Evolutionary conservation across 2,113 vertebrate species (phyloP), one percentile per base, ranked within the genome.

Genomic region (Argyrosomus japonicus): DNA sequence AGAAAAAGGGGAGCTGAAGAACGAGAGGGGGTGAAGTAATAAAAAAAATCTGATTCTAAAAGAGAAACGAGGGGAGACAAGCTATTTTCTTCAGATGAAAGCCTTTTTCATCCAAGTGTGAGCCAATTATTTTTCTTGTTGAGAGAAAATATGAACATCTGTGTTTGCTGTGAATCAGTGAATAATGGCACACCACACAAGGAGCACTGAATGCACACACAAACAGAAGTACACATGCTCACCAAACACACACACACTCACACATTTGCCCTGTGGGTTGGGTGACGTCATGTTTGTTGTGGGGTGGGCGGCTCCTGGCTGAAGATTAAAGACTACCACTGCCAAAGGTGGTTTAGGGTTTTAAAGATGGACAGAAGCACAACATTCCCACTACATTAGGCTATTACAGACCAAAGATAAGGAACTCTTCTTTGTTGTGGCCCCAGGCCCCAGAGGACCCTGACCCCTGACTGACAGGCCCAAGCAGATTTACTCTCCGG

Each of bases 91-190:
- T 78, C 75, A 77, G 78, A 92, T 90, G 62, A 83, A 91, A 86
- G 84, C 83, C 32, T 75, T 83, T 90, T 73, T 82, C 70, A 85
- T 84, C 61, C 25, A 64, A 88, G 75, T 86, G 67, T 43, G 70
- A 78, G 82, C 81, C 84, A 88, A 89, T 92, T 92, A 78, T 88
- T 88, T 87, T 88, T 77, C 77, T 89, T 84, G 68, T 80, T 68
- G 77, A 81, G 79, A 79, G 70, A 88, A 88, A 86, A 90, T 84
- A 79, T 84, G 89, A 92, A 80, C 84, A 91, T 90, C 84, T 90
- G 87, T 89, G 90, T 91, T 87, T 90, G 79, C 78, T 79, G 61
- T 87, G 79, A 91, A 85, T 89, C 58, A 65, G 40, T 70, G 88
- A 87, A 88, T 85, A 88, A 88, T 76, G 77, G 71, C 32, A 69